phyloP scores from a whole-genome alignment of 2,797 vertebrate species.

The Hirundo rustica region DNA sequence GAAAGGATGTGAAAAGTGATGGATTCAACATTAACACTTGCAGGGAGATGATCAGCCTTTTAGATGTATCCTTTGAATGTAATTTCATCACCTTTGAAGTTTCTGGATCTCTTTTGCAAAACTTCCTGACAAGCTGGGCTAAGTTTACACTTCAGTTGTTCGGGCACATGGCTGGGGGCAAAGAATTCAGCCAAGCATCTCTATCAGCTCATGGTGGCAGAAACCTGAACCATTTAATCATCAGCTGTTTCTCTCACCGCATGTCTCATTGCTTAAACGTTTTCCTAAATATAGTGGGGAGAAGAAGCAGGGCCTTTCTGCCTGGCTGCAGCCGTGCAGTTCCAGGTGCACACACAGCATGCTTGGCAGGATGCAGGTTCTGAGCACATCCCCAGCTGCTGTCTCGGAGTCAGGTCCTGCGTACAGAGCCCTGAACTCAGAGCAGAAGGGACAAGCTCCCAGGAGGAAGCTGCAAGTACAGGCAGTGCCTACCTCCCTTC shows the following conservation, averaged over 20 bases:
- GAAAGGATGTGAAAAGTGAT: conserved; percentile 85
- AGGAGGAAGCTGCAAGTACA: neutral
- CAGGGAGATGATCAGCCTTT: conserved; percentile 86
- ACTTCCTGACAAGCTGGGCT: neutral
- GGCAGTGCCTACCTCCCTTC: neutral
- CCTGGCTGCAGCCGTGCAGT: neutral
- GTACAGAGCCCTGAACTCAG: neutral
- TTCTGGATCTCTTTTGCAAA: neutral
- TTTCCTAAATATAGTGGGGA: neutral
- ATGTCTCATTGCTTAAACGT: neutral
- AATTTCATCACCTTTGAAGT: neutral
- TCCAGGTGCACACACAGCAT: neutral
- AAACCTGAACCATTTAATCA: neutral
- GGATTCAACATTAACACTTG: conserved; percentile 86
- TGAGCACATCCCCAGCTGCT: neutral
- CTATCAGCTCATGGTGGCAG: neutral
- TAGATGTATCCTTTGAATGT: conserved; percentile 88
- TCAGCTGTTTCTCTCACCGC: neutral
- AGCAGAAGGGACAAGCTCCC: neutral
- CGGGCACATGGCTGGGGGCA: neutral
- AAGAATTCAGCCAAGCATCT: neutral
- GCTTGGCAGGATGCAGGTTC: neutral
- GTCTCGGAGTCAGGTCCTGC: neutral
- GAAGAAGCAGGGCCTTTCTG: neutral
- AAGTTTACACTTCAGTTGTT: neutral